Percentiles rank a stretch among this genome's conserved stretches.
phyloP scores from a whole-genome alignment of 2,797 vertebrate genomes.

The Pachyuromys duprasi region DNA sequence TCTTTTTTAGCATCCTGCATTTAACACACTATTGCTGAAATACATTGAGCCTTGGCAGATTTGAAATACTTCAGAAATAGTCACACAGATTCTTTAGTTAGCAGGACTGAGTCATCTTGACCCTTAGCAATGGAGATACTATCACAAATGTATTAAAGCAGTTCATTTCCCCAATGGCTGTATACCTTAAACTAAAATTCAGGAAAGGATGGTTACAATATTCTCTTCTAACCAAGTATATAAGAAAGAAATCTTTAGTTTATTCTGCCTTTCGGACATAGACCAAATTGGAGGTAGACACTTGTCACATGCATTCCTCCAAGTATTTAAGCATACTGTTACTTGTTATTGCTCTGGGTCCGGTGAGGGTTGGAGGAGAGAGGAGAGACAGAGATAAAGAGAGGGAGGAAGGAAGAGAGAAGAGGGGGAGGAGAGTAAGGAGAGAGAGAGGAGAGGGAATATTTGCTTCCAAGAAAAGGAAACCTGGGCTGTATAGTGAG shows the following conservation, averaged over 20 bases:
- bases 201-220: not conserved
- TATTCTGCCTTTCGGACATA: not conserved
- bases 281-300: not conserved
- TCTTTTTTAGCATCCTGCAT: slow-evolving; percentile 33
- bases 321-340: not conserved
- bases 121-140: not conserved
- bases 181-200: not conserved
- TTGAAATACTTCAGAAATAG: slow-evolving; percentile 20
- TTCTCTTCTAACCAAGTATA: slow-evolving; percentile 8
- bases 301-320: not conserved
- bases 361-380: too few relatives aligned
- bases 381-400: not conserved
- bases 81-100: not conserved
- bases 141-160: slow-evolving; percentile 20
- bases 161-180: not conserved
- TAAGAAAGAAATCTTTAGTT: not conserved
- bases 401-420: not conserved
- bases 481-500: not conserved
- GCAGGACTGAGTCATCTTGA: not conserved
- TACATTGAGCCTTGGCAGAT: not conserved
- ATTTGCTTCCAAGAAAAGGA: not conserved
- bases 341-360: too few relatives aligned
- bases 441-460: not conserved
- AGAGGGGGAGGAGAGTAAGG: too few relatives aligned
- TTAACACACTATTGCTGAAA: slow-evolving; percentile 55